phyloP scores from a whole-genome alignment of 2,797 vertebrate species.

The Cephalopachus bancanus region DNA sequence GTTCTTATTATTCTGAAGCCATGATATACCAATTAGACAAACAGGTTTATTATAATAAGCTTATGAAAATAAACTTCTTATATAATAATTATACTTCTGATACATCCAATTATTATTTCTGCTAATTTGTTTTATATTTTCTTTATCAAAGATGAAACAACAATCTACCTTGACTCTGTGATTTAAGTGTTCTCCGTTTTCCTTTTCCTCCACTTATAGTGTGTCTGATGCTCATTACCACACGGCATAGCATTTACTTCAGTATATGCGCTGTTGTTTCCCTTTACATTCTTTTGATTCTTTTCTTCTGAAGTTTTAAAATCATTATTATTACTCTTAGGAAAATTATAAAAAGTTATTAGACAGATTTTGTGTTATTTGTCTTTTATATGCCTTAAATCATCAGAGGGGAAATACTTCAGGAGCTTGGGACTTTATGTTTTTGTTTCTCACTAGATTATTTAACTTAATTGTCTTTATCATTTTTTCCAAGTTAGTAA shows the following conservation, averaged over 20 bases:
- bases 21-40: background rate
- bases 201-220: background rate
- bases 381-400: slow-evolving; percentile 80
- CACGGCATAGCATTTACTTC: slow-evolving; percentile 37
- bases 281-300: background rate
- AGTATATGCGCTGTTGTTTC: slow-evolving; percentile 57
- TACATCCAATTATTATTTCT: background rate
- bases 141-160: slow-evolving; percentile 2
- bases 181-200: background rate
- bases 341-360: slow-evolving; percentile 79
- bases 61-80: background rate
- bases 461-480: slow-evolving; percentile 82
- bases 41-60: background rate
- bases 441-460: slow-evolving; percentile 85
- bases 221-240: background rate
- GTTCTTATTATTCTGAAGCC: background rate
- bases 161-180: background rate
- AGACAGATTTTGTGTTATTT: slow-evolving; percentile 79
- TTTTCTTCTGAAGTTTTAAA: slow-evolving; percentile 73
- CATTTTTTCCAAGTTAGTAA: slow-evolving; percentile 79
- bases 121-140: background rate
- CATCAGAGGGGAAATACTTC: slow-evolving; percentile 78
- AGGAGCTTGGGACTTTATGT: slow-evolving; percentile 58
- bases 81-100: background rate
- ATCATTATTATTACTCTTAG: slow-evolving; percentile 75